Evolutionary conservation across 2,113 vertebrate species (phyloP).

Genomic region (Grammatotria lemairii): DNA sequence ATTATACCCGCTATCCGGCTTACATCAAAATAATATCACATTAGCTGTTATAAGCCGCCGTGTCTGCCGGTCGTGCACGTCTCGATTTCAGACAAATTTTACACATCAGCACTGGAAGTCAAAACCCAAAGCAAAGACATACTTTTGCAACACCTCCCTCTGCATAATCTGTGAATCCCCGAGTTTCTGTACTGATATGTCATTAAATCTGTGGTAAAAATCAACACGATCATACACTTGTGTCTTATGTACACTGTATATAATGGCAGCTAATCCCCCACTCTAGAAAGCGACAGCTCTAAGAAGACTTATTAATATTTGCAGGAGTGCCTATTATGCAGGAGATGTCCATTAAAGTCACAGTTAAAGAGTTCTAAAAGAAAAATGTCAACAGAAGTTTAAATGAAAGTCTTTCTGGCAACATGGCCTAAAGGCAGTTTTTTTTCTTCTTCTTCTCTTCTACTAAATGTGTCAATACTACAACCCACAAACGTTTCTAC

Average conservation of each 20-base stretch:
- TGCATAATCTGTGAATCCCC: neutral
- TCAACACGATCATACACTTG: neutral
- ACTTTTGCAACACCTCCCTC: neutral
- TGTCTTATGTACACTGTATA: neutral
- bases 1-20: fast-evolving
- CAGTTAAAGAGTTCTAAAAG: neutral
- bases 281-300: neutral
- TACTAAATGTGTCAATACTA: neutral
- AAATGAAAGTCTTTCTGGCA: neutral
- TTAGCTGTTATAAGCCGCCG: fast-evolving
- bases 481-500: neutral
- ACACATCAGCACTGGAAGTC: neutral
- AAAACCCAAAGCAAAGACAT: neutral
- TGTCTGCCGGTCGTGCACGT: neutral
- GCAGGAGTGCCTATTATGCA: neutral
- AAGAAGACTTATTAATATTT: neutral
- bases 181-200: neutral
- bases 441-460: neutral
- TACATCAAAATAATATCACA: neutral
- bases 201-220: neutral
- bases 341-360: neutral
- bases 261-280: neutral
- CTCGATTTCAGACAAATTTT: neutral
- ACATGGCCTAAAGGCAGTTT: neutral
- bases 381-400: neutral